phyloP scores from a whole-genome alignment of 2,113 vertebrate species.

The Pedionomus torquatus region DNA sequence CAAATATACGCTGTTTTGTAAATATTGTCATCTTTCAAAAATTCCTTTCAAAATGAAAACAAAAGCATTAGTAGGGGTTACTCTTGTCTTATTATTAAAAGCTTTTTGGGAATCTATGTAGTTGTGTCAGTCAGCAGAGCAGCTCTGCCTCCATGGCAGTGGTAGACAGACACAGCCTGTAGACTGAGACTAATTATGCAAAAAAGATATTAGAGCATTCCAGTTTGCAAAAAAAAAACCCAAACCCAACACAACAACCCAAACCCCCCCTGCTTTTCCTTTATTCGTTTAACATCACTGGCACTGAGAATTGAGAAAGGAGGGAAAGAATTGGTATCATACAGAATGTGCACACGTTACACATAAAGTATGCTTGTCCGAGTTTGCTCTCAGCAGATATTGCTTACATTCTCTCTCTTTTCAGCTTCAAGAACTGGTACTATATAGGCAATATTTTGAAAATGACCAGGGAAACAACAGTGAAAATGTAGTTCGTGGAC shows the following conservation, averaged over 20 bases:
- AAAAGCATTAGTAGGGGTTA: not conserved
- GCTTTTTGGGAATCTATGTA: not conserved
- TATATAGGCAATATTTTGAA: not conserved
- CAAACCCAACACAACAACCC: not conserved
- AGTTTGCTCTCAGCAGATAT: not conserved
- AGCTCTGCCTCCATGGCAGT: conserved; percentile 28
- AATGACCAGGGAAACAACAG: not conserved
- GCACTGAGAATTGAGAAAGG: not conserved
- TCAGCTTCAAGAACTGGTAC: not conserved
- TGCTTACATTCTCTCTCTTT: not conserved
- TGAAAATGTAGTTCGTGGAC: not conserved
- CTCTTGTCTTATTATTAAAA: conserved; percentile 2
- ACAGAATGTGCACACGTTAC: fast-evolving
- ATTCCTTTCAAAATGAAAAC: not conserved
- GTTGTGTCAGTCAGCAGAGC: conserved; percentile 33
- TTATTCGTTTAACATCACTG: not conserved
- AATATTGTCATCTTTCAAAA: not conserved
- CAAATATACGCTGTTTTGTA: not conserved
- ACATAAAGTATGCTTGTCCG: not conserved
- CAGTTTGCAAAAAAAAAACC: not conserved
- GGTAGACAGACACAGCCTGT: not conserved
- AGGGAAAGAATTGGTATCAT: not conserved
- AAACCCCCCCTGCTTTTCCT: not conserved
- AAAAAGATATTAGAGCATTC: not conserved
- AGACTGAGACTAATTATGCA: not conserved